phyloP scores from a whole-genome alignment of 1,140 invertebrate genomes.

The Listronotus bonariensis region DNA sequence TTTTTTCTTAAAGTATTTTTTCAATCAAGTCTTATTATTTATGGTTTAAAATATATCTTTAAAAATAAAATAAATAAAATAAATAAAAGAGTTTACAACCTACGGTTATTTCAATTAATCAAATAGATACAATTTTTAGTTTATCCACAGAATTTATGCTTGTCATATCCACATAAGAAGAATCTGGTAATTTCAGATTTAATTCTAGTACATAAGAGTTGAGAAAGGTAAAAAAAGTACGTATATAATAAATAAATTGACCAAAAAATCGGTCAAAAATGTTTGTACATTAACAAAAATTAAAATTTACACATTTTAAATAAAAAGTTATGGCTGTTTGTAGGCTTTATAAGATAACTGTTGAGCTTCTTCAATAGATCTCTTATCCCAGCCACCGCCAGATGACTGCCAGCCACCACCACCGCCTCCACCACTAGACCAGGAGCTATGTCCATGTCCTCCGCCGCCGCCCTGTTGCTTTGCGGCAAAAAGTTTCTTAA shows the following conservation, averaged over 20 bases:
- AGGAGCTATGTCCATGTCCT: constrained; percentile 45
- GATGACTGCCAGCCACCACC: constrained; percentile 57
- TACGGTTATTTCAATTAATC: no score
- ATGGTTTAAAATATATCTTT: no score
- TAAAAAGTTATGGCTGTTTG: constrained; percentile 29
- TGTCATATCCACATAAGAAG: no score
- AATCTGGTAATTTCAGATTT: no score
- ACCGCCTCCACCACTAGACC: constrained; percentile 59
- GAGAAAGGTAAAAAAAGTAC: no score
- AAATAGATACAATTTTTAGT: no score
- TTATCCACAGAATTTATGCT: no score
- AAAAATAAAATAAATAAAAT: no score
- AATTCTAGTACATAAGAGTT: no score
- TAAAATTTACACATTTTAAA: constrained; percentile 1
- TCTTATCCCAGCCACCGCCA: constrained; percentile 60
- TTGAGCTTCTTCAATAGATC: constrained; percentile 63
- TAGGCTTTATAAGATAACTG: constrained; percentile 71
- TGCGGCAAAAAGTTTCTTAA: constrained; percentile 75
- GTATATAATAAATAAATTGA: constrained; percentile 1
- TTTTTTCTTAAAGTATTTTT: no score
- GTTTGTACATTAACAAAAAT: constrained; percentile 23
- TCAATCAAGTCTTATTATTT: no score
- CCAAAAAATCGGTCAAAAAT: constrained; percentile 2
- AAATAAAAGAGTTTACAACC: no score
- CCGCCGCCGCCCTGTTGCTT: constrained; percentile 66